These are phyloP conservation scores for Cariama cristata DNA, from an alignment of 2,113 vertebrate species.

Conservation along the genomic window DNA sequence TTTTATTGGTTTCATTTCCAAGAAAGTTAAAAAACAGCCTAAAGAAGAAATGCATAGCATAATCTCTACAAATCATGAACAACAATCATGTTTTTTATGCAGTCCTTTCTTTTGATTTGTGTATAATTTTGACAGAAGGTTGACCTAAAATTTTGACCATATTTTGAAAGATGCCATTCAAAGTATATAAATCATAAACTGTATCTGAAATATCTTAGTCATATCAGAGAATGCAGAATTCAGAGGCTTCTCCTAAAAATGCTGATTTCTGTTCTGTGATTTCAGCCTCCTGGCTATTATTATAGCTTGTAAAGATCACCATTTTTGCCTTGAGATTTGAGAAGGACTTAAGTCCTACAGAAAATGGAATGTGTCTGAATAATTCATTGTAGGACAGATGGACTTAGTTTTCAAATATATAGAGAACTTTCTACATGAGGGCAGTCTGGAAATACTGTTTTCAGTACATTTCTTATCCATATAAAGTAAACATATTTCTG, in stretches of 20 bases:
- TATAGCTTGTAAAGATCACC: neutral
- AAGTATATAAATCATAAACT: neutral
- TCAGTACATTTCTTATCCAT: neutral
- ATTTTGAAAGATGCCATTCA: neutral
- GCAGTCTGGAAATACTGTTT: neutral
- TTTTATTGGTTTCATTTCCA: slow-evolving; percentile 40
- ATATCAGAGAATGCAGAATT: neutral
- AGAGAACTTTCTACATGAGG: neutral
- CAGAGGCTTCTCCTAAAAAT: neutral
- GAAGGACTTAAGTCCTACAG: neutral
- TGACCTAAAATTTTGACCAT: neutral
- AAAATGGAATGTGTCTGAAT: neutral
- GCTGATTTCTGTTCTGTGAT: neutral
- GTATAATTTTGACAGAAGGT: neutral
- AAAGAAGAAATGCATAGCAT: neutral
- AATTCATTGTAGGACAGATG: neutral
- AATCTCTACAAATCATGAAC: neutral
- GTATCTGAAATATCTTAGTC: neutral
- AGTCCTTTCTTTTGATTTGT: neutral
- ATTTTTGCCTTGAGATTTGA: neutral
- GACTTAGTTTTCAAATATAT: neutral
- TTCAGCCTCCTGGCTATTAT: neutral
- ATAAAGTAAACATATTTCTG: neutral
- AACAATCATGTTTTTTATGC: neutral
- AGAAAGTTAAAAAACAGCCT: neutral